phyloP scores from a whole-genome alignment of 1,140 invertebrate genomes.

The Agraylea sexmaculata region DNA sequence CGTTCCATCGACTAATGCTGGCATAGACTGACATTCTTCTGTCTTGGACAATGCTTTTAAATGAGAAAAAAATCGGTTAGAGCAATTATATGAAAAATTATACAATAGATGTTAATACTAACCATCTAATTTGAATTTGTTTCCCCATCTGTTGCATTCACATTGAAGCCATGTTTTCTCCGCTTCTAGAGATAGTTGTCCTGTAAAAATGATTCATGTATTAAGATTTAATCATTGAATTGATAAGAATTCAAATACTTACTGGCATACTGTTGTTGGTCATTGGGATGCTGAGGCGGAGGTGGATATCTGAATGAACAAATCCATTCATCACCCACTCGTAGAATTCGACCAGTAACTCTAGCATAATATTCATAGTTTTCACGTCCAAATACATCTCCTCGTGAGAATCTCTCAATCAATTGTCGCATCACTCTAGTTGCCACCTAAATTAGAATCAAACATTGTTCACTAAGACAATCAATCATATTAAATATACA shows the following conservation, averaged over 20 bases:
- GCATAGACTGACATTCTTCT: slow-evolving; percentile 78
- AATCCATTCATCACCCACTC: slow-evolving; percentile 89
- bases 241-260: slow-evolving; percentile 33
- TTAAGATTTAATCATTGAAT: background rate
- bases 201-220: slow-evolving; percentile 39
- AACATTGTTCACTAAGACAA: too few species aligned
- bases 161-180: slow-evolving; percentile 81
- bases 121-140: slow-evolving; percentile 71
- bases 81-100: background rate
- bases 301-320: slow-evolving; percentile 87
- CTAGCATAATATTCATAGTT: slow-evolving; percentile 97
- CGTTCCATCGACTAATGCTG: slow-evolving; percentile 52
- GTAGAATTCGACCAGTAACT: slow-evolving; percentile 82
- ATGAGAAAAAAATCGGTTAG: slow-evolving; percentile 3
- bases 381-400: slow-evolving; percentile 86
- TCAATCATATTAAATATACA: too few species aligned
- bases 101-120: slow-evolving; percentile 27
- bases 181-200: slow-evolving; percentile 71
- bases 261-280: slow-evolving; percentile 56
- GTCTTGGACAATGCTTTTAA: slow-evolving; percentile 41
- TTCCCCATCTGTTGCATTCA: slow-evolving; percentile 74
- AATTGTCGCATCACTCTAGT: slow-evolving; percentile 90
- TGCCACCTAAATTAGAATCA: too few species aligned
- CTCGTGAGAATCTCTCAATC: slow-evolving; percentile 93
- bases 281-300: slow-evolving; percentile 45